Base-by-base conservation (phyloP, 2,888 invertebrate species). In the Eucriotettix oculatus region DNA sequence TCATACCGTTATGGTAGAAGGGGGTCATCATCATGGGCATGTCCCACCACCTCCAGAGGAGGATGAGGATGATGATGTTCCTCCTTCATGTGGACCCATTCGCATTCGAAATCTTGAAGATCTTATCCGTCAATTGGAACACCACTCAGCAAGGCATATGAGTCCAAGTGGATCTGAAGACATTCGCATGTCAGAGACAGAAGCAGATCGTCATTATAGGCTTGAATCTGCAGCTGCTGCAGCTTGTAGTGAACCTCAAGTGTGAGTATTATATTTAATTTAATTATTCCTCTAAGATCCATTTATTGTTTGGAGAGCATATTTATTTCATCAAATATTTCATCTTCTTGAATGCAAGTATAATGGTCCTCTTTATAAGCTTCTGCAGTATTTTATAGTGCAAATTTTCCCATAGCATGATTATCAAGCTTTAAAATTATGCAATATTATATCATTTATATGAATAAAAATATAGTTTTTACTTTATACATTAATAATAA, bases 91-190 rank as follows among this genome's bases (percentile, higher is more conserved):
- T 67, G 88, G 59, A 17, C 88, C 90, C 54, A 84, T 92, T 70
- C 82, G 93, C 66, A 93, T 94, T 73, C 82, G 94, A 66, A 94
- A 90, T 73, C 78, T 94, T 65, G 93, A 94, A 75, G 93, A 94
- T 74, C 79, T 94, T 64, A 90, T 94, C 69, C 78, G 92, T 60
- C 91, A 90, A 74, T 76, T 92, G 67, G 90, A 91, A 73, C 89
- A 90, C 72, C 90, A 91, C 73, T 86, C 90, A 67, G 81, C 83
- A 64, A 79, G 90, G 29, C 90, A 90, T 74, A 89, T 90, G 86
- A 91, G 90, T 71, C 92, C 92, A 58, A 88, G 89, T 67, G 92
- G 90, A 63, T 91, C 91, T 16, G 92, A 92, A 72, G 93, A 93
- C 70, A 90, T 92, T 70, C 76, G 86, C 66, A 86, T 87, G 82